These are phyloP conservation scores for Synanthedon andrenaeformis DNA, from an alignment of 2,888 invertebrate genomes.

Conservation along the genomic window DNA sequence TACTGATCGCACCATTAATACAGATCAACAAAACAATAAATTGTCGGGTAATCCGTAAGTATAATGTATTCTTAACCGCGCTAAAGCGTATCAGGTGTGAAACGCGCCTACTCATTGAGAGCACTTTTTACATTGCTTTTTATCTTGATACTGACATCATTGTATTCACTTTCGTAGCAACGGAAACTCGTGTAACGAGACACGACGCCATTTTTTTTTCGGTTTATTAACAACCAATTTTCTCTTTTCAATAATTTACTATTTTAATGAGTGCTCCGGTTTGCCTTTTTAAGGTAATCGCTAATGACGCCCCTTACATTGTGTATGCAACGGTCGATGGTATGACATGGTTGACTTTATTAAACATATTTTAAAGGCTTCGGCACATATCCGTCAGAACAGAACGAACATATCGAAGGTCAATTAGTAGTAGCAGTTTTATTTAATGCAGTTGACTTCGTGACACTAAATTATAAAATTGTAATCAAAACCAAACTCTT, in stretches of 20 bases:
- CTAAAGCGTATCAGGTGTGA: conserved; percentile 33
- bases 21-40: too few relatives aligned
- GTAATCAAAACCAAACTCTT: too few relatives aligned
- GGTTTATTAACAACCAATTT: conserved; percentile 23
- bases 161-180: conserved; percentile 65
- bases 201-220: conserved; percentile 44
- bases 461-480: too few relatives aligned
- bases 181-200: conserved; percentile 64
- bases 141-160: conserved; percentile 51
- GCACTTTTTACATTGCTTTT: conserved; percentile 53
- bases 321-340: conserved; percentile 52
- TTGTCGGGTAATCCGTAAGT: too few relatives aligned
- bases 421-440: too few relatives aligned
- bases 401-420: too few relatives aligned
- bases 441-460: too few relatives aligned
- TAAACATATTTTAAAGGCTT: too few relatives aligned
- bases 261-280: conserved; percentile 65
- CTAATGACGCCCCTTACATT: conserved; percentile 67
- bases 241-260: conserved; percentile 60
- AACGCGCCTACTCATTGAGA: conserved; percentile 49
- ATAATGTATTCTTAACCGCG: conserved; percentile 17
- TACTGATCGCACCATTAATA: too few relatives aligned
- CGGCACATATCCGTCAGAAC: too few relatives aligned
- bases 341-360: too few relatives aligned
- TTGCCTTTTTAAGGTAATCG: conserved; percentile 65